phyloP scores from a whole-genome alignment of 2,888 invertebrate genomes.

The Trissonchulus sp. region DNA sequence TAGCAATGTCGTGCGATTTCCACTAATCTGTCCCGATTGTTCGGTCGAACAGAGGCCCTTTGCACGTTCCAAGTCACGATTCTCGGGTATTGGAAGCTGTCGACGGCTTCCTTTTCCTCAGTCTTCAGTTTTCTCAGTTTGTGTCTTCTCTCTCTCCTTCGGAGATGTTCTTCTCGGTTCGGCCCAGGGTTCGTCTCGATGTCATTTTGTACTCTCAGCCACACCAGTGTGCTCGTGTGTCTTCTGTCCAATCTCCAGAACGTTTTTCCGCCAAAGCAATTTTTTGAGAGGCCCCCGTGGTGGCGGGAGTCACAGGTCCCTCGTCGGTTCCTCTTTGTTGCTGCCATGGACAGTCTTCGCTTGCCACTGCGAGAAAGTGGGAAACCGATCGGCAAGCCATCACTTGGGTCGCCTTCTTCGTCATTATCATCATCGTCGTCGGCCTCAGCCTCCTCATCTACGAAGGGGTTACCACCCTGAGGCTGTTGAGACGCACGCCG shows the following conservation, averaged over 20 bases:
- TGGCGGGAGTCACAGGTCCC: conserved; percentile 4
- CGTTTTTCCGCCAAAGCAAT: neutral
- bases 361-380: conserved; percentile 6
- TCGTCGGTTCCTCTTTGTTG: neutral
- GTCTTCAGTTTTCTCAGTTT: neutral
- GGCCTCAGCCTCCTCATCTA: no score
- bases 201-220: neutral
- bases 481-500: no score
- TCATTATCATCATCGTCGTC: no score
- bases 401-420: no score
- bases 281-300: neutral
- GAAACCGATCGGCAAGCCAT: conserved; percentile 9
- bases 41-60: neutral
- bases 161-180: neutral
- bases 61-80: neutral
- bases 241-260: neutral
- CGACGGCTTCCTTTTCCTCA: neutral
- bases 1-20: neutral
- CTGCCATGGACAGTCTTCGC: neutral
- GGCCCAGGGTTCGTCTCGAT: neutral
- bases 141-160: neutral
- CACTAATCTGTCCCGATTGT: neutral
- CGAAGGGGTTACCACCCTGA: no score
- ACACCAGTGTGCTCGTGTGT: conserved; percentile 1
- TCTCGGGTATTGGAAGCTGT: neutral